Percentiles rank a stretch among this genome's conserved stretches.
These are phyloP conservation scores for Bedellia somnulentella DNA, from an alignment of 2,888 invertebrate species.

Conservation along the genomic window DNA sequence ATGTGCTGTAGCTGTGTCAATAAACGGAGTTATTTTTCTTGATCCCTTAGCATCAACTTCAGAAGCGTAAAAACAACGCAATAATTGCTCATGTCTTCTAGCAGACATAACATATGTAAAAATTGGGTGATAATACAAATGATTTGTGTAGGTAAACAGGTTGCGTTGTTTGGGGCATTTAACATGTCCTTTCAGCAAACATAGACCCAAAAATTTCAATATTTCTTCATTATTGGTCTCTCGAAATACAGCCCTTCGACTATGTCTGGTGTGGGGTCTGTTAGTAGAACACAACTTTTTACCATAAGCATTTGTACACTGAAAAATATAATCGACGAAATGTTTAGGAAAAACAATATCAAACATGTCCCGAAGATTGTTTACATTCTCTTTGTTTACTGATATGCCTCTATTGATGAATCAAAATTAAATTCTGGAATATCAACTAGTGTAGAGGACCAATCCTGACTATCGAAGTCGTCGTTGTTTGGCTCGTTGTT, in stretches of 20 bases:
- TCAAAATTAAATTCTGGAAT: constrained; percentile 1
- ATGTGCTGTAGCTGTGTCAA: background rate
- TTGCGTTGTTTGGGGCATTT: background rate
- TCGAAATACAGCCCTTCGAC: background rate
- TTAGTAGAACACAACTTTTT: background rate
- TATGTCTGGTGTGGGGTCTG: constrained; percentile 5
- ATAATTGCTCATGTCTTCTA: constrained; percentile 2
- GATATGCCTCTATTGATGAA: background rate
- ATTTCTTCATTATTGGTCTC: constrained; percentile 2
- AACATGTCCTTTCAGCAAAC: constrained; percentile 1
- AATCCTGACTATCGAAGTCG: too few relatives aligned
- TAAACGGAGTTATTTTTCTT: background rate
- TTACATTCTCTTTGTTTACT: background rate
- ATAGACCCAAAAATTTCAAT: constrained; percentile 4
- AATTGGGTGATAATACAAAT: constrained; percentile 5
- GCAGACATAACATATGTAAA: constrained; percentile 2
- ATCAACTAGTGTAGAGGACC: too few relatives aligned
- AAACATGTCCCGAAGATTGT: background rate
- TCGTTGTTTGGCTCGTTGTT: too few relatives aligned
- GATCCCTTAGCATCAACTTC: constrained; percentile 3
- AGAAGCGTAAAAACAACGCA: constrained; percentile 1
- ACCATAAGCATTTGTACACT: constrained; percentile 1
- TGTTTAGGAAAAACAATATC: background rate
- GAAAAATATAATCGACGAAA: background rate
- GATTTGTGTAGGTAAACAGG: constrained; percentile 1